Evolutionary conservation across 1,140 invertebrate genomes (phyloP), one percentile per base, ranked within the genome.

Genomic region (Sitodiplosis mosellana): DNA sequence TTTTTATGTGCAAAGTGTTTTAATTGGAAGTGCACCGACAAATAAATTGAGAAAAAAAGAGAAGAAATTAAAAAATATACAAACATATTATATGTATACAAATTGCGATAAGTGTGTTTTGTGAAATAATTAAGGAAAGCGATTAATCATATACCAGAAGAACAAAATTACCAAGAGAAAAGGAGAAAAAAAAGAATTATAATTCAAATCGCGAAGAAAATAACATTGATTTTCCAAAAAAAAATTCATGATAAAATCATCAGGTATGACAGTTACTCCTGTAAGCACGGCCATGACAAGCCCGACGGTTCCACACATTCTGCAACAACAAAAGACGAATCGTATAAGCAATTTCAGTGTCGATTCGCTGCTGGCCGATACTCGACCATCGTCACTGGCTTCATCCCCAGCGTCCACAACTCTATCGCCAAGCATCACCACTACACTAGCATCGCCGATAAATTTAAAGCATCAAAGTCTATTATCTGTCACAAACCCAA

Each of bases 301-400:
- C 55, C 62, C 62, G 59, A 64, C 62, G 61, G 62, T 64, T 56
- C 60, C 62, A 49, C 61, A 61, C 49, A 27, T 27, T 27, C 10
- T 27, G 10, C 46, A 48, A 48, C 51, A 63, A 51, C 65, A 65
- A 47, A 61, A 61, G 48, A 61, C 53, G 51, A 66, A 69, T n/a
- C 61, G 72, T 50, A 73, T 80, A 53, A 78, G 75, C 60, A 64
- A 64, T 49, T 80, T 80, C 60, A 80, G 77, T 62, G 77, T 80
- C 11, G 77, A 76, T 0, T 77, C 77, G 0, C 65, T 80, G 20
- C 56, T 80, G 51, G 77, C 76, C 1, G 76, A 80, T 52, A 78
- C 75, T 6, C 69, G 76, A 51, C 69, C 70, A 5, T 54, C 60
- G 17, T 55, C 56, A 2, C 60, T 53, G 7, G 54, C 48, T 50